Evolutionary conservation across 2,797 vertebrate genomes (phyloP).

Genomic region (Phataginus tricuspis): DNA sequence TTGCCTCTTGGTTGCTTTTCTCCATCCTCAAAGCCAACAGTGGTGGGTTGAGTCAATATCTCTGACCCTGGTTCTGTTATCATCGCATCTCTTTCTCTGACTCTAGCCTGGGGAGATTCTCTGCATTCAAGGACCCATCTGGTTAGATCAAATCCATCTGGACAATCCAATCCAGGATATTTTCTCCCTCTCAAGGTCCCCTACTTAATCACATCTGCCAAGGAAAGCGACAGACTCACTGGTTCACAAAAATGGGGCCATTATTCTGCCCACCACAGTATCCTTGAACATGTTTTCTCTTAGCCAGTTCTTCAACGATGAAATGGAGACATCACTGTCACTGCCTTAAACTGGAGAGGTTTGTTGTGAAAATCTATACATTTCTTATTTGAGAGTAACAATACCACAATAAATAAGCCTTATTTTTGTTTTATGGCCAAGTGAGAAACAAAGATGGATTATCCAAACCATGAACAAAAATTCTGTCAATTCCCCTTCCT

Average conservation of each 20-base stretch:
- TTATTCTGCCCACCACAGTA: not conserved
- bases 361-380: not conserved
- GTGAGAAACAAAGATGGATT: not conserved
- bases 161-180: not conserved
- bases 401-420: not conserved
- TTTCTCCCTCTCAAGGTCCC: not conserved
- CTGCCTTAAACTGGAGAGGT: not conserved
- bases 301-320: not conserved
- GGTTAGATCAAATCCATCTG: not conserved
- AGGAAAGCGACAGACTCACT: not conserved
- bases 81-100: not conserved
- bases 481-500: not conserved
- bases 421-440: not conserved
- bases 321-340: not conserved
- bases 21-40: not conserved
- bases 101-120: not conserved
- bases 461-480: not conserved
- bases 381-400: conserved; percentile 22
- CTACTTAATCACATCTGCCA: not conserved
- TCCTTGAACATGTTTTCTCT: not conserved
- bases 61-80: not conserved
- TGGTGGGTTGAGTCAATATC: not conserved
- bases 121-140: not conserved
- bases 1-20: not conserved
- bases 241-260: not conserved